A percentile compares a stretch with the other conserved stretches of the same genome.
Evolutionary conservation across 2,888 invertebrate genomes (phyloP).

Genomic region (Sesia apiformis): DNA sequence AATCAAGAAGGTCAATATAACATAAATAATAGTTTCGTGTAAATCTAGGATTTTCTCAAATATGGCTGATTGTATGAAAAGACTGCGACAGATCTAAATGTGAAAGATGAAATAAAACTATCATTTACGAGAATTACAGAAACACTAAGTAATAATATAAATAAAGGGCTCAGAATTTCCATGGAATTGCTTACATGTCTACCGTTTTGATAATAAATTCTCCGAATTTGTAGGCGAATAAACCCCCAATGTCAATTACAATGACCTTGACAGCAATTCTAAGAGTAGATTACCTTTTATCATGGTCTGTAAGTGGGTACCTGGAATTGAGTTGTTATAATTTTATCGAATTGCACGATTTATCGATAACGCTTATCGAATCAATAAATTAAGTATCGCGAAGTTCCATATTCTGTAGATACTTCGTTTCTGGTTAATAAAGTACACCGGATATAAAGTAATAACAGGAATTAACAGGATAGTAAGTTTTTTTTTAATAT

Average conservation of each 20-base stretch:
- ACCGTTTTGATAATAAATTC: slow-evolving; percentile 11
- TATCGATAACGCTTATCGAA: background rate
- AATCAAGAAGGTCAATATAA: too few relatives aligned
- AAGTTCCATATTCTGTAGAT: too few relatives aligned
- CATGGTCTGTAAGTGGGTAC: background rate
- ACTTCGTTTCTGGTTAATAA: too few relatives aligned
- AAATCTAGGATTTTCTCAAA: too few relatives aligned
- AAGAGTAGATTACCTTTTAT: slow-evolving; percentile 6
- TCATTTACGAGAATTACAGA: slow-evolving; percentile 1
- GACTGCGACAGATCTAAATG: too few relatives aligned
- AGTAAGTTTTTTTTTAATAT: too few relatives aligned
- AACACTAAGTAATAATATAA: background rate
- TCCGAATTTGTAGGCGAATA: slow-evolving; percentile 12
- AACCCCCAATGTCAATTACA: slow-evolving; percentile 12
- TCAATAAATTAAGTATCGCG: background rate
- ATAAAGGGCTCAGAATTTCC: background rate
- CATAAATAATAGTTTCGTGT: too few relatives aligned
- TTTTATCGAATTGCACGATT: background rate
- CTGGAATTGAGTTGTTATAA: slow-evolving; percentile 5
- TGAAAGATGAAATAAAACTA: too few relatives aligned
- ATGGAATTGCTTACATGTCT: slow-evolving; percentile 2
- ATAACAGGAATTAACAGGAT: too few relatives aligned
- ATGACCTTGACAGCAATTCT: slow-evolving; percentile 12
- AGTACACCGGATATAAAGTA: too few relatives aligned
- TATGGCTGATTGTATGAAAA: too few relatives aligned